phyloP scores from a whole-genome alignment of 2,113 vertebrate genomes.

The Mormoops blainvillei region DNA sequence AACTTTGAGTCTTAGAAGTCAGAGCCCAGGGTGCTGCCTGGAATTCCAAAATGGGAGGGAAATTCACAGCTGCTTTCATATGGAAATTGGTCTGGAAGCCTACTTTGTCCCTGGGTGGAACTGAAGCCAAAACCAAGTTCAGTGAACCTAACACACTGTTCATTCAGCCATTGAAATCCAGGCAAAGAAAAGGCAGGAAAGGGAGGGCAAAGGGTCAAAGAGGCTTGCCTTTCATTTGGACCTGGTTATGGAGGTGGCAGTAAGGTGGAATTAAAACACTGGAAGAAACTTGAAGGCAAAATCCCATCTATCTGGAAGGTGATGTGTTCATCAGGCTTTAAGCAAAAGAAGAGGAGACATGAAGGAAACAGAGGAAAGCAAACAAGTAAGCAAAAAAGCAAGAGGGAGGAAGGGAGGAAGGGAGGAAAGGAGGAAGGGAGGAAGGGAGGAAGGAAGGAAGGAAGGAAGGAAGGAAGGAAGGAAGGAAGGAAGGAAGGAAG shows the following conservation, averaged over 20 bases:
- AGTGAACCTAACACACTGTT: conserved; percentile 81
- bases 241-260: conserved; percentile 59
- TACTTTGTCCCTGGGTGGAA: conserved; percentile 79
- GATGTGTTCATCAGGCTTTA: conserved; percentile 1
- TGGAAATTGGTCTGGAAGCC: conserved; percentile 79
- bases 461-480: conserved; percentile 44
- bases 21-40: conserved; percentile 58
- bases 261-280: conserved; percentile 64
- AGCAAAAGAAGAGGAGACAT: conserved; percentile 28
- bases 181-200: conserved; percentile 64
- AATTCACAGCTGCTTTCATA: conserved; percentile 80
- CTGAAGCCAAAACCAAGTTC: conserved; percentile 83
- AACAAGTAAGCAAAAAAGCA: background rate
- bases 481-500: background rate
- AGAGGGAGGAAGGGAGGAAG: background rate
- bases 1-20: conserved; percentile 43
- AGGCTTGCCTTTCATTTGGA: conserved; percentile 77
- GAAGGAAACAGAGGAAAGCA: background rate
- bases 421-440: background rate
- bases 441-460: background rate
- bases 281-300: conserved; percentile 62
- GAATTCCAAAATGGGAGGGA: conserved; percentile 76
- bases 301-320: conserved; percentile 43
- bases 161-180: conserved; percentile 76
- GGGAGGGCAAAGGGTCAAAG: conserved; percentile 51